A percentile compares a stretch with the other conserved stretches of the same genome.
These are phyloP conservation scores for Ictinia mississippiensis DNA, from an alignment of 2,797 vertebrate genomes.

Conservation along the genomic window DNA sequence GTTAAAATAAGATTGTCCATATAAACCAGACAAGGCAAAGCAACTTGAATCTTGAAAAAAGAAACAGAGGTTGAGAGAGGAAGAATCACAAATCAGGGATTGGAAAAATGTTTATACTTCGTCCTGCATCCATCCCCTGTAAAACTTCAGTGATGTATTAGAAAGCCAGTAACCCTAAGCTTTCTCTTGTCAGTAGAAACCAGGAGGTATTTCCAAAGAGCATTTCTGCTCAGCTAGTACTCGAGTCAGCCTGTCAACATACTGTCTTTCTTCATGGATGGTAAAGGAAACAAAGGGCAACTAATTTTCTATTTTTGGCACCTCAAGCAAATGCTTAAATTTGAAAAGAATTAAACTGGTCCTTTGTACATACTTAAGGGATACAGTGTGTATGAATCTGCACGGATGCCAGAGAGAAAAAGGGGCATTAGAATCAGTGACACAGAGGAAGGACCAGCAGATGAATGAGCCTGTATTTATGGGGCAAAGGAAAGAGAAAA, in stretches of 20 bases:
- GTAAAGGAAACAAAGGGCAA: background rate
- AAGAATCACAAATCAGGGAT: background rate
- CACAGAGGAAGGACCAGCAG: background rate
- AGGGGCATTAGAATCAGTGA: background rate
- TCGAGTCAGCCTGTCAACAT: background rate
- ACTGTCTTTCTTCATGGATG: background rate
- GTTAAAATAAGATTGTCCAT: background rate
- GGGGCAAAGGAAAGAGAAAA: background rate
- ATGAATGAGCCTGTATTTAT: background rate
- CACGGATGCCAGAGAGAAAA: background rate
- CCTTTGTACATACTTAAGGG: background rate
- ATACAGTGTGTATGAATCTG: background rate
- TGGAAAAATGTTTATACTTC: background rate
- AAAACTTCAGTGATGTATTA: background rate
- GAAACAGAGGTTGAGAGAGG: background rate
- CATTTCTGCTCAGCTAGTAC: background rate
- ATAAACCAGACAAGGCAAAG: background rate
- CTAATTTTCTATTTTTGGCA: background rate
- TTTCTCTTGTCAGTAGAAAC: background rate
- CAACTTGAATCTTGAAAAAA: background rate
- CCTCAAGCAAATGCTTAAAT: background rate
- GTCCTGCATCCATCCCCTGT: background rate
- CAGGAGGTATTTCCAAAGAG: background rate
- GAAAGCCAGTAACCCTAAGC: background rate
- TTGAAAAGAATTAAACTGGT: background rate